These are phyloP conservation scores for Drosophila ficusphila DNA, from an alignment of 1,140 invertebrate species.

Conservation along the genomic window DNA sequence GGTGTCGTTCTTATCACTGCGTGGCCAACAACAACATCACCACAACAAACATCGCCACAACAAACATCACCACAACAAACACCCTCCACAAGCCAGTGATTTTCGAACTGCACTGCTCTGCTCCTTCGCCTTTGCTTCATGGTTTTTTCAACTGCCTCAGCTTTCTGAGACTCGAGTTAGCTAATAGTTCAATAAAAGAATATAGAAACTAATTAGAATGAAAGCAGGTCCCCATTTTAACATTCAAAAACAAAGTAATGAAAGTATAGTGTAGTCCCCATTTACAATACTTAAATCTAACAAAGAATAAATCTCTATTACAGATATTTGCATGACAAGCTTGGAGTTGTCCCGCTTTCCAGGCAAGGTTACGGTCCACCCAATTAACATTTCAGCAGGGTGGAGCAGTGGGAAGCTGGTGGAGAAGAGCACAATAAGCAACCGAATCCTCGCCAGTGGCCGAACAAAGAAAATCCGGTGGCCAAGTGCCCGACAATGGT, in stretches of 20 bases:
- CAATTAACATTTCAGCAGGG: conserved; percentile 54
- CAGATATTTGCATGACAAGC: not conserved
- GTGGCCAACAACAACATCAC: not conserved
- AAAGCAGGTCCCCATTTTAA: no score
- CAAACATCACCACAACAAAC: not conserved
- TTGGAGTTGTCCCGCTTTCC: not conserved
- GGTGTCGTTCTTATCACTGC: not conserved
- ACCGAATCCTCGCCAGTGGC: conserved; percentile 1
- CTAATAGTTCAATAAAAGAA: no score
- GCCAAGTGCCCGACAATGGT: conserved; percentile 33
- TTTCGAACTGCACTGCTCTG: no score
- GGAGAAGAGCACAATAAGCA: conserved; percentile 17
- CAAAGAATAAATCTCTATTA: not conserved
- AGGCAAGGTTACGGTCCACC: not conserved
- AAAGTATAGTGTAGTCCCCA: no score
- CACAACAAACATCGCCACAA: not conserved
- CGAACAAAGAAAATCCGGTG: conserved; percentile 26
- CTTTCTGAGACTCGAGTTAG: no score
- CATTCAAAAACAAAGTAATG: no score
- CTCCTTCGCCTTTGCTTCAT: no score
- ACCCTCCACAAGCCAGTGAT: not conserved
- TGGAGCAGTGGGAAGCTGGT: not conserved
- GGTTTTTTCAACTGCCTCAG: no score
- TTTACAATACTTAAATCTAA: no score
- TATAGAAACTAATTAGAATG: no score